Base-by-base conservation (phyloP, 2,113 vertebrate genomes). In the Scomber colias region DNA sequence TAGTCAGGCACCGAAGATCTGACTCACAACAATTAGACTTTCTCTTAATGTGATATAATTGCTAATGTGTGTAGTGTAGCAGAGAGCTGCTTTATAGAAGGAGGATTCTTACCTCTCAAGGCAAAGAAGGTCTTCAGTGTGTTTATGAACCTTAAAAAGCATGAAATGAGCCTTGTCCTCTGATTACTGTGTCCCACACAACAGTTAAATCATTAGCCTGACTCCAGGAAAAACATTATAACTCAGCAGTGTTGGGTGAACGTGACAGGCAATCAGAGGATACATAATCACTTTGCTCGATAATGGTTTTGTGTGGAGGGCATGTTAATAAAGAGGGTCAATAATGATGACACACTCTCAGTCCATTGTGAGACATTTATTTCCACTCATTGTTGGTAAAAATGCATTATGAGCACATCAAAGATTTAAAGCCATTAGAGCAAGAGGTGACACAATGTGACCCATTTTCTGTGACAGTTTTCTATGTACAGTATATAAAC, bases 11-110 rank as follows among this genome's bases (percentile, higher is more conserved):
- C 72, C 66, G 0, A 15, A 63, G 74, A 64, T 66, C 79, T 67
- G 71, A 56, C 82, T 72, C 77, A 51, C 59, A 77, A 86, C 85
- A 84, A 89, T 92, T 86, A 84, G 45, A 40, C 30, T 50, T 71
- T 44, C 31, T 81, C 77, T 79, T 72, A 31, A 44, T 79, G 31
- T 16, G 49, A 62, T 65, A 5, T 54, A 40, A 61, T 77, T 67
- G 40, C 71, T 80, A 15, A 17, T 61, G 53, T 68, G 67, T 24
- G 10, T 56, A 60, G 16, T 30, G 78, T 35, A 11, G 57, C 79
- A 51, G 45, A 53, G 74, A 11, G 35, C 60, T 55, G 68, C 56
- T 63, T 31, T 8, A 74, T 53, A 61, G 35, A 63, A 50, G 50
- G 21, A 35, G 12, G 16, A 63, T 60, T 53, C 27, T 49, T 75